These are phyloP conservation scores for Falco peregrinus DNA, from an alignment of 2,797 vertebrate genomes.

Conservation along the genomic window DNA sequence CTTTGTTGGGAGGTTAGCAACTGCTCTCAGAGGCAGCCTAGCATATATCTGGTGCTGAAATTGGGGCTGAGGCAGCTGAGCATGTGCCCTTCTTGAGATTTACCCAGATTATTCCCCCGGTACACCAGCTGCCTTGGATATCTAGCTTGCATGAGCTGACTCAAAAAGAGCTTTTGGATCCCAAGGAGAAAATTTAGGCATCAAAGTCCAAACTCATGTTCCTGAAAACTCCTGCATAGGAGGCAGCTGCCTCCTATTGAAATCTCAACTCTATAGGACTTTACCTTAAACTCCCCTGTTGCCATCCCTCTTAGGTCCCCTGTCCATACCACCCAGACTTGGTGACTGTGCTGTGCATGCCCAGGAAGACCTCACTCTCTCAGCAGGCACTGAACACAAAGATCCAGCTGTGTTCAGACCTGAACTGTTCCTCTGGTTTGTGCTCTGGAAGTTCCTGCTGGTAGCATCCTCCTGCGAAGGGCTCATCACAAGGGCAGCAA, in stretches of 20 bases:
- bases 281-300: not conserved
- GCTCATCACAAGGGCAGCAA: not conserved
- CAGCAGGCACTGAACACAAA: not conserved
- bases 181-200: not conserved
- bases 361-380: not conserved
- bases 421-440: not conserved
- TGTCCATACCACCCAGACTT: accelerated
- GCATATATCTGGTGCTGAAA: not conserved
- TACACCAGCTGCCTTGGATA: not conserved
- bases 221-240: accelerated
- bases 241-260: not conserved
- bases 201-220: not conserved
- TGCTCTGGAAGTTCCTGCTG: not conserved
- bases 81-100: not conserved
- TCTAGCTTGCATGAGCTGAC: not conserved
- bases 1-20: not conserved
- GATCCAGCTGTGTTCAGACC: not conserved
- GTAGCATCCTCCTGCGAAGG: accelerated
- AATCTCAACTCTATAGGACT: not conserved
- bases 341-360: not conserved
- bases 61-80: not conserved
- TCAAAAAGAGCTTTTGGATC: not conserved
- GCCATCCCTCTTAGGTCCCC: not conserved
- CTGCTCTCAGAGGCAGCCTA: not conserved
- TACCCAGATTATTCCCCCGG: not conserved